Percentiles rank a stretch among this genome's conserved stretches.
These are phyloP conservation scores for Origma solitaria DNA, from an alignment of 2,113 vertebrate genomes.

Conservation along the genomic window DNA sequence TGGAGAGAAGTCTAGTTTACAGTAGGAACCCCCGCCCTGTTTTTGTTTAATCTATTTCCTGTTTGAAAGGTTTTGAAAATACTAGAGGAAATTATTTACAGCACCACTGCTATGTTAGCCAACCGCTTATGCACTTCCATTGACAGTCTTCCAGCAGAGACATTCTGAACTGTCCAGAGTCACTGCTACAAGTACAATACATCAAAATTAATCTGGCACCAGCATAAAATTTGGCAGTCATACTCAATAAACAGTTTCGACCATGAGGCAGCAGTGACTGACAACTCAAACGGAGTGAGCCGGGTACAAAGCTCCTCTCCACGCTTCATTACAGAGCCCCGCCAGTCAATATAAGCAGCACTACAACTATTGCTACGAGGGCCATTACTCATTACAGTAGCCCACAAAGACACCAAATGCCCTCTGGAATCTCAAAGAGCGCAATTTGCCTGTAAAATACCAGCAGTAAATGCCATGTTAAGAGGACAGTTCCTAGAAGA, in stretches of 20 bases:
- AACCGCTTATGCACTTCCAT: conserved; percentile 22
- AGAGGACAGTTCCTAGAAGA: not conserved
- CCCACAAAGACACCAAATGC: not conserved
- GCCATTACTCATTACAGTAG: not conserved
- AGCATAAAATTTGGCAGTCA: conserved; percentile 67
- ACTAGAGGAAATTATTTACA: conserved; percentile 26
- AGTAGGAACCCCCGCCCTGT: not conserved
- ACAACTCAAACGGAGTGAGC: conserved; percentile 17
- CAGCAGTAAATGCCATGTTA: not conserved
- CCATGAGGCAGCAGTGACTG: conserved; percentile 50
- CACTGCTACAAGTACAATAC: conserved; percentile 13
- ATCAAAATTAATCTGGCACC: conserved; percentile 69
- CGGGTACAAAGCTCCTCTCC: conserved; percentile 38
- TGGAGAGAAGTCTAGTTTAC: not conserved
- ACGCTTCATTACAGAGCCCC: not conserved
- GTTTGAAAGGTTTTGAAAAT: conserved; percentile 1
- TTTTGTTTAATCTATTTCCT: not conserved
- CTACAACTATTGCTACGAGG: not conserved
- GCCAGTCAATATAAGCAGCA: not conserved
- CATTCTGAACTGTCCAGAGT: conserved; percentile 10
- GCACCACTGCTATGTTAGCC: not conserved
- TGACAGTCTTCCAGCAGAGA: conserved; percentile 51
- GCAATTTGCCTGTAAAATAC: not conserved
- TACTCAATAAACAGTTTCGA: conserved; percentile 50
- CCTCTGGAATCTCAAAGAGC: not conserved